Evolutionary conservation across 2,888 invertebrate genomes (phyloP).

Genomic region (Sthenelais limicola): DNA sequence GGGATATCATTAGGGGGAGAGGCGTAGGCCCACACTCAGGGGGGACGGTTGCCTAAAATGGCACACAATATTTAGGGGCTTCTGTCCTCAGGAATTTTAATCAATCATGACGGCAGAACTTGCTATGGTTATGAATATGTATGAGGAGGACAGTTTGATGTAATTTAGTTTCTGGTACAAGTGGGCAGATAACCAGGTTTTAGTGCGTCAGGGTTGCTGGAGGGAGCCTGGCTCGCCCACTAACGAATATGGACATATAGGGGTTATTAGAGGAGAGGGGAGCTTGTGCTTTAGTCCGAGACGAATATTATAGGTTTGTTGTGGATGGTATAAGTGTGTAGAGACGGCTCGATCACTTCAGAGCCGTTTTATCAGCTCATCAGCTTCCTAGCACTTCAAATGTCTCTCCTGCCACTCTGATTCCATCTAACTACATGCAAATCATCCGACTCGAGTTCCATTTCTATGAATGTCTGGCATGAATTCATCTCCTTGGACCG

Average conservation of each 20-base stretch:
- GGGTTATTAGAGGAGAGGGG: neutral
- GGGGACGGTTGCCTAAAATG: too few relatives aligned
- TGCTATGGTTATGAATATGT: conserved; percentile 26
- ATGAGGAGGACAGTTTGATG: conserved; percentile 31
- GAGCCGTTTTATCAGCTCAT: conserved; percentile 37
- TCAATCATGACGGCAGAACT: conserved; percentile 33
- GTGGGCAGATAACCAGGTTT: conserved; percentile 39
- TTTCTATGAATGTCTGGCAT: conserved; percentile 38
- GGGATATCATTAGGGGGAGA: too few relatives aligned
- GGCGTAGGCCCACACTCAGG: too few relatives aligned
- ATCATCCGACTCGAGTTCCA: conserved; percentile 13
- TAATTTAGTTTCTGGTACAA: conserved; percentile 31
- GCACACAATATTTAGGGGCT: conserved; percentile 35
- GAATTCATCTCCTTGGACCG: conserved; percentile 28
- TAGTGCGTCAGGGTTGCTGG: conserved; percentile 10
- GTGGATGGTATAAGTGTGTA: too few relatives aligned
- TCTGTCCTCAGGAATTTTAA: conserved; percentile 36
- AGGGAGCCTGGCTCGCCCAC: conserved; percentile 12
- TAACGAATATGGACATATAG: conserved; percentile 22
- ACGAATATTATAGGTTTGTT: too few relatives aligned
- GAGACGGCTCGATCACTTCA: too few relatives aligned
- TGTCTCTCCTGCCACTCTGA: conserved; percentile 19
- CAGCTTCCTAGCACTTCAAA: conserved; percentile 31
- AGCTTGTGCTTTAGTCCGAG: neutral
- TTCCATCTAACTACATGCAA: conserved; percentile 38